Base-by-base conservation (phyloP, 53 echinoderm and acorn worm genomes). In the Mesocentrotus franciscanus region DNA sequence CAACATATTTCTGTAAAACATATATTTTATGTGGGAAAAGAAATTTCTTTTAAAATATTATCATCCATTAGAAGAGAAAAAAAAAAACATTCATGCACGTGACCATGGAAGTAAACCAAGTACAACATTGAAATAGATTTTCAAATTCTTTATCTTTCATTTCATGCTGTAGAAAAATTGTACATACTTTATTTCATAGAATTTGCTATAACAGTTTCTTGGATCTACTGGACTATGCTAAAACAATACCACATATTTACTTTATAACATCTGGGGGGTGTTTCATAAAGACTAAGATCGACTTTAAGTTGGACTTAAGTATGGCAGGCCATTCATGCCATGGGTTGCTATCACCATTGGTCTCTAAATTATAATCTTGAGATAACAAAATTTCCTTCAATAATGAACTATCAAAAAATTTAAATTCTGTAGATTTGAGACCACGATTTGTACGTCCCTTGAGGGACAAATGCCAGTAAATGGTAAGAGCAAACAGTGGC, bases 141-240 rank as follows among this genome's bases (percentile, higher is more conserved):
- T 84, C 20, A 49, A 18, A 84, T 57, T 87, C 87, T 87, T 87
- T 59, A 87, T 87, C 87, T 59, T 58, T 87, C 57, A 87, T 87
- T 84, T 34, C 18, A 55, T 27, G 22, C 1, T 58, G 87, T 87
- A 87, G 34, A 87, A 87, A 87, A 57, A 87, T 58, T 87, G 87
- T 58, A 87, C 87, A 85, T 58, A 85, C 56, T 57, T 87, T 75
- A 49, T 5, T 87, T 87, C 76, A 81, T 17, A 87, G 32, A 58
- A 87, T 87, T 87, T 87, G 58, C 81, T 81, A 6, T 3, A 5
- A 81, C 42, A 0, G 39, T 57, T 85, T 85, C 58, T 57, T 57
- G 7, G 9, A 85, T 85, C 87, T 9, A 57, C 14, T 58, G 14
- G 87, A 57, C 87, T 58, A 85, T n/a, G 58, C 87, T 34, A 85